Evolutionary conservation across 2,888 invertebrate genomes (phyloP), one percentile per base, ranked within the genome.

Genomic region (Acronicta psi): DNA sequence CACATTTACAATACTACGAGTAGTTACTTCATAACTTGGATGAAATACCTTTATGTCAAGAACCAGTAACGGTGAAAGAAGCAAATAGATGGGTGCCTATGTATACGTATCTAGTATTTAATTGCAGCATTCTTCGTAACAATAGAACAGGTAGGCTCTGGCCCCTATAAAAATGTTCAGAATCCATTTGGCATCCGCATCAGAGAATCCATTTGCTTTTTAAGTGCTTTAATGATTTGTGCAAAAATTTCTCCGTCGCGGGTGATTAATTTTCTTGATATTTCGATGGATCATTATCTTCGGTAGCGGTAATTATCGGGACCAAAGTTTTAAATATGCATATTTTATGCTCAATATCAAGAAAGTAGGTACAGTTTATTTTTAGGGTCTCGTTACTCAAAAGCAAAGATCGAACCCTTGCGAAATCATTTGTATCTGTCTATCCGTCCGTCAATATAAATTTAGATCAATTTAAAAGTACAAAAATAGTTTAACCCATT

Each of bases 171-270:
- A 79, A 80, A 82, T 76, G 81, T 81, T 80, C 77, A 77, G 74
- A 83, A 86, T 83, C 84, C 84, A 86, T 90, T 90, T 90, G 90
- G 89, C 87, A 84, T 84, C 75, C 69, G 65, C 71, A 78, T 74
- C 81, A 72, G 73, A 75, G 82, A 85, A 84, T 86, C 86, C 89
- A 90, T 90, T 88, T 86, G 80, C 82, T 79, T 85, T 82, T 85
- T 88, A 86, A 90, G 88, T 88, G 90, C 87, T 88, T 82, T 88
- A 90, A 89, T 90, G 87, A 90, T 89, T 88, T 82, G 82, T 81
- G 80, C 77, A 82, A 86, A 86, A 85, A 87, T 80, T 82, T 70
- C 79, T 75, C 61, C 72, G 76, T 81, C 68, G 64, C 65, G 71
- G 76, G 80, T 85, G 82, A 86, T 88, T 85, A 87, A 85, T 86